phyloP scores from a whole-genome alignment of 2,888 invertebrate genomes.

The Lasioglossum calceatum region DNA sequence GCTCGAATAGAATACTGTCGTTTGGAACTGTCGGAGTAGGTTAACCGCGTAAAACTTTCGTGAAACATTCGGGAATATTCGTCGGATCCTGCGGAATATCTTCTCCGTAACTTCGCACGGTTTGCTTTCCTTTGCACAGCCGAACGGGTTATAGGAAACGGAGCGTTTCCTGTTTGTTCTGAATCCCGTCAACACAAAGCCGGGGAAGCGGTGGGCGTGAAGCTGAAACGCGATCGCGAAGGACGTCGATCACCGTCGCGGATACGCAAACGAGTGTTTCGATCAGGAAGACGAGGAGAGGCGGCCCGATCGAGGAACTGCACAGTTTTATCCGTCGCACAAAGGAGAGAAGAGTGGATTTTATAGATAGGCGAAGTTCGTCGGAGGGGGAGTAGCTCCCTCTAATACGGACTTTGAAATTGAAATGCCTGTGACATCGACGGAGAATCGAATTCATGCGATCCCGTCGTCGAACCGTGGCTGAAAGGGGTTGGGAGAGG shows the following conservation, averaged over 20 bases:
- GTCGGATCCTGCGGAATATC: background rate
- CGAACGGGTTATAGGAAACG: background rate
- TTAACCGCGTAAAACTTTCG: background rate
- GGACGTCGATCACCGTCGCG: slow-evolving; percentile 49
- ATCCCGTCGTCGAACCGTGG: background rate
- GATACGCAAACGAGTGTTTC: slow-evolving; percentile 46
- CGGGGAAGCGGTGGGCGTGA: slow-evolving; percentile 14
- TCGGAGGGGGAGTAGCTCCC: background rate
- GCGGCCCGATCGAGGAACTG: background rate
- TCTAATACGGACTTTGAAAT: slow-evolving; percentile 25
- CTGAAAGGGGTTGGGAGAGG: too few relatives aligned
- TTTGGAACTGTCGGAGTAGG: background rate
- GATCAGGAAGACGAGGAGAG: slow-evolving; percentile 8
- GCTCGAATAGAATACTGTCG: background rate
- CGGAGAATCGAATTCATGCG: slow-evolving; percentile 12
- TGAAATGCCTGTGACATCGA: slow-evolving; percentile 40
- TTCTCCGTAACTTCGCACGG: background rate
- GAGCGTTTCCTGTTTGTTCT: slow-evolving; percentile 32
- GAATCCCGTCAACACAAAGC: slow-evolving; percentile 27
- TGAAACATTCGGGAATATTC: background rate
- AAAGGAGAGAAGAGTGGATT: slow-evolving; percentile 38
- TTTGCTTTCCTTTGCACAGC: background rate
- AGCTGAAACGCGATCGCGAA: slow-evolving; percentile 56
- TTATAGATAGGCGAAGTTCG: slow-evolving; percentile 35
- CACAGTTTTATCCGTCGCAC: slow-evolving; percentile 50